Evolutionary conservation across 1,140 invertebrate genomes (phyloP), one percentile per base, ranked within the genome.

Genomic region (Adoxophyes honmai): DNA sequence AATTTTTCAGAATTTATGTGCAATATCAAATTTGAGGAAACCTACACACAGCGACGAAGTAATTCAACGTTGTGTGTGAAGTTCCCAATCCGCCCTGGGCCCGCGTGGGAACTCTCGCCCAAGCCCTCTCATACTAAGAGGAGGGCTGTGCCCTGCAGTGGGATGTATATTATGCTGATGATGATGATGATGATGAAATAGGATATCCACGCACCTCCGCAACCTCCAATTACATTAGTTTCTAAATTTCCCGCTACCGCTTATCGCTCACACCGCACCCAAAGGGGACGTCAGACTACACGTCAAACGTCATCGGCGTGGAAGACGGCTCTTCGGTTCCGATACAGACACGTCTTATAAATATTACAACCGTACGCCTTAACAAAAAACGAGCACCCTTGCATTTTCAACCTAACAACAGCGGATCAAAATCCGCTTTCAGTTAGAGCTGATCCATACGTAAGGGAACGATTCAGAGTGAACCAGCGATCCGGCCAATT

Each of bases 301-400:
- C 81, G 85, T 88, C 85, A 88, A 88, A 88, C 85, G 83, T 88
- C 85, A 88, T 85, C 81, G 80, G 78, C 61, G 59, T 79, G 74
- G 74, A 82, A 88, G 85, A 86, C 80, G 62, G 81, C 74, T 78
- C 78, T 81, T 82, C 80, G 78, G 77, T 83, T 85, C 74, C 83
- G 81, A 88, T 84, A 79, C 73, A 75, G 48, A 54, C 66, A 52
- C 73, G 73, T 78, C 80, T 85, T 86, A 88, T 86, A 84, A 88
- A 88, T 86, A 86, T 81, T 83, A 77, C 72, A 82, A 55, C 34
- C 66, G 66, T 64, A 64, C 59, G 55, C 72, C 70, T 80, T 75
- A 78, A 68, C 64, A 39, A 36, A 51, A 37, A 57, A 18, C 57
- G 34, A 55, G 42, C 21, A 56, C 34, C 39, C 35, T 39, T 37